These are phyloP conservation scores for Diadophis punctatus DNA, from an alignment of 2,113 vertebrate genomes.

Conservation along the genomic window DNA sequence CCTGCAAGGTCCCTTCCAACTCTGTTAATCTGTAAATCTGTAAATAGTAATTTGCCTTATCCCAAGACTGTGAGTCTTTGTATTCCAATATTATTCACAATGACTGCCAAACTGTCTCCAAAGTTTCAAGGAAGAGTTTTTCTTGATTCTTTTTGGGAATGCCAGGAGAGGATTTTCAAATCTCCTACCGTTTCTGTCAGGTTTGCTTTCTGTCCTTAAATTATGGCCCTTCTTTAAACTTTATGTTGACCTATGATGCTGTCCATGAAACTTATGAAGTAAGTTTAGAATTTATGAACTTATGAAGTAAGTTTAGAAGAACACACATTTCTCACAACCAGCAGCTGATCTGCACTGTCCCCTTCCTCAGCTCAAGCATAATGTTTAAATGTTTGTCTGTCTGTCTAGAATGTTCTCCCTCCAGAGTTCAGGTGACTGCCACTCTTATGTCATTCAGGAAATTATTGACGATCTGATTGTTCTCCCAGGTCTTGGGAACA, in stretches of 20 bases:
- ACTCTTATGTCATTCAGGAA: not conserved
- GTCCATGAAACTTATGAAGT: no score
- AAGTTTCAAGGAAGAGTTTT: not conserved
- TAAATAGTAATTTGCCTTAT: not conserved
- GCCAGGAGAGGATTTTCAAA: not conserved
- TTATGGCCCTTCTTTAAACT: not conserved
- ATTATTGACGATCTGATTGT: not conserved
- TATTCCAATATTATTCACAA: not conserved
- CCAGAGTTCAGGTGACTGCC: not conserved
- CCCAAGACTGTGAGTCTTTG: no score
- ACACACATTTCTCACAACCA: not conserved
- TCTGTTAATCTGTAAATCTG: no score
- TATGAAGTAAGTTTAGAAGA: not conserved
- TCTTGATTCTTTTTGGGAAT: not conserved
- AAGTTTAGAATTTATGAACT: no score
- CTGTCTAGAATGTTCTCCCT: not conserved
- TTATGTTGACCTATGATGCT: not conserved
- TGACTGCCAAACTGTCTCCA: not conserved
- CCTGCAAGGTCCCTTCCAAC: no score
- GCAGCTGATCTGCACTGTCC: not conserved
- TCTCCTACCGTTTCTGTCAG: not conserved
- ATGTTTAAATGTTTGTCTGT: not conserved
- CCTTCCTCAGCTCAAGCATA: not conserved
- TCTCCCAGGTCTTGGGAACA: not conserved
- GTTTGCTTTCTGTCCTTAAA: not conserved